phyloP scores from a whole-genome alignment of 2,113 vertebrate species.

The Rhinoptilus africanus region DNA sequence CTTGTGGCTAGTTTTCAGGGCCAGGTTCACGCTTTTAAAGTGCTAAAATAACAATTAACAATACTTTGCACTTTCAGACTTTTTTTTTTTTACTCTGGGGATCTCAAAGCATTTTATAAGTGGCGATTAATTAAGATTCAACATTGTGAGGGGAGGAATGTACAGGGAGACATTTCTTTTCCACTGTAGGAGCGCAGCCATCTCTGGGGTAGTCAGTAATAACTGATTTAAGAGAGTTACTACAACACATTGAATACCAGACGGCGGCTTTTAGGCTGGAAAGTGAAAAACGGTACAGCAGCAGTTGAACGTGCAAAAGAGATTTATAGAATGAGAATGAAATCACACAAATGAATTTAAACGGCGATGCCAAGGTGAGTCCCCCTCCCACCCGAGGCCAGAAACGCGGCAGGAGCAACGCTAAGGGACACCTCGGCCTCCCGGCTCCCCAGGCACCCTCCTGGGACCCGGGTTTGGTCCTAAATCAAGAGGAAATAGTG shows the following conservation, averaged over 20 bases:
- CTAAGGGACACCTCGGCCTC: neutral
- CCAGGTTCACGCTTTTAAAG: slow-evolving; percentile 31
- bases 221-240: neutral
- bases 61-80: neutral
- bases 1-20: slow-evolving; percentile 23
- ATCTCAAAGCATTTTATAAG: slow-evolving; percentile 20
- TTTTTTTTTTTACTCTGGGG: neutral
- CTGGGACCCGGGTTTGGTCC: neutral
- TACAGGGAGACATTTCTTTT: neutral
- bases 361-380: neutral
- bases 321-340: neutral
- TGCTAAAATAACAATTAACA: slow-evolving; percentile 46
- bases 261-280: neutral
- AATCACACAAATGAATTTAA: neutral
- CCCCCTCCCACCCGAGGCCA: neutral
- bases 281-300: neutral
- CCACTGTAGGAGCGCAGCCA: neutral
- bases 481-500: slow-evolving; percentile 39
- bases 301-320: neutral
- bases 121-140: slow-evolving; percentile 29
- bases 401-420: neutral
- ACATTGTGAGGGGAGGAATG: neutral
- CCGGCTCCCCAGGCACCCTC: neutral
- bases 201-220: neutral
- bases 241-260: neutral